Evolutionary conservation across 2,797 vertebrate genomes (phyloP), one percentile per base, ranked within the genome.

Genomic region (Strix occidentalis): DNA sequence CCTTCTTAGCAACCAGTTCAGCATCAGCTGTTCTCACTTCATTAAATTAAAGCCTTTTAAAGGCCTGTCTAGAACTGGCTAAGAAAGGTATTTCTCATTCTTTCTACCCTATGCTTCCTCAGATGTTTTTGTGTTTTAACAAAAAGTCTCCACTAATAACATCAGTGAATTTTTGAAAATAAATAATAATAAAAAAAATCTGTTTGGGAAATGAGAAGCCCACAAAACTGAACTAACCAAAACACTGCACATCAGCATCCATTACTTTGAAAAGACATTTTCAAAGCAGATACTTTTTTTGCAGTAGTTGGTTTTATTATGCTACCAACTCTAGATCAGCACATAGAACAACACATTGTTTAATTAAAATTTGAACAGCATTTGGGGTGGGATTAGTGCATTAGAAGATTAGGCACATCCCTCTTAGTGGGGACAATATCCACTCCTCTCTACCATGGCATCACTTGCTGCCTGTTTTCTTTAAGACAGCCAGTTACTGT

Each of bases 1-100:
- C 89, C 58, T 85, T 94, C 94, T 89, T 89, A 91, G 87, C 92
- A 95, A 93, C 17, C 13, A 68, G 45, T 72, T 91, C 76, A 72
- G n/a, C 60, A 74, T 87, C 66, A 89, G 60, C 33, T 94, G 53
- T 80, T 93, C 70, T 95, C 74, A 93, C 25, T 87, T 90, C 41
- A 91, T 78, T 68, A 91, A 84, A 93, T 88, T 88, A 84, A 80
- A 63, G 56, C 51, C 91, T 95, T 88, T 63, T 35, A 78, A 84
- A 93, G 50, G 28, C 16, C 39, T 88, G 33, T 57, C 65, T 83
- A 51, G 41, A 90, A 16, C n/a, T 57, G 33, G 7, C 60, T 84
- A 43, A 71, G 46, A 83, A 71, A 82, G 5, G 5, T 75, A 50
- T 57, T 96, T 89, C 20, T 84, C 8, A 13, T 92, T 89, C 20